Evolutionary conservation across 2,797 vertebrate species (phyloP).

Genomic region (Florisuga fusca): DNA sequence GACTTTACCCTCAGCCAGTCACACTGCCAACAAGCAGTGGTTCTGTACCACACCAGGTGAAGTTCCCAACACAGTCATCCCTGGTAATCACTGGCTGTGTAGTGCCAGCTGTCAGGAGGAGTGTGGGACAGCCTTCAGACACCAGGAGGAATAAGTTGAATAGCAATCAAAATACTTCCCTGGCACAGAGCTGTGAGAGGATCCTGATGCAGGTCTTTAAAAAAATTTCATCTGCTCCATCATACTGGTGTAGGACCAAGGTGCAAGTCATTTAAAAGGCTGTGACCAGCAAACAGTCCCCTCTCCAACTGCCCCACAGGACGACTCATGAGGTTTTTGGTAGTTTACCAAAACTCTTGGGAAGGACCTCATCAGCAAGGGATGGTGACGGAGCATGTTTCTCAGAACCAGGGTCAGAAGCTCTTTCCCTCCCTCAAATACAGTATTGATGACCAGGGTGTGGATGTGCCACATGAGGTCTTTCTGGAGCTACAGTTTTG

Average conservation of each 20-base stretch:
- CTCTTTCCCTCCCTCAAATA: background rate
- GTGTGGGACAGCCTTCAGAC: background rate
- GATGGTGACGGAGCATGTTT: background rate
- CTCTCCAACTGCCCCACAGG: background rate
- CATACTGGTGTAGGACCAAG: background rate
- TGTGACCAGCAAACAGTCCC: background rate
- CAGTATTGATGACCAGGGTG: background rate
- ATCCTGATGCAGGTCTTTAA: background rate
- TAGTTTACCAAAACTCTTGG: background rate
- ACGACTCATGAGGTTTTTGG: background rate
- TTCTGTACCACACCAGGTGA: background rate
- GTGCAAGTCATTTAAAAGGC: background rate
- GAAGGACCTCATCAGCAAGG: background rate
- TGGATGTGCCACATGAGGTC: background rate
- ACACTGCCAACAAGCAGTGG: background rate
- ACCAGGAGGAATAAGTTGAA: background rate
- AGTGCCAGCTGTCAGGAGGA: background rate
- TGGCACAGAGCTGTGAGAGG: background rate
- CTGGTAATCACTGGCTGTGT: background rate
- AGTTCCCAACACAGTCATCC: background rate
- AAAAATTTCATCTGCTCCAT: background rate
- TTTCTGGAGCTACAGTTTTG: background rate
- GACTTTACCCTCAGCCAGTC: background rate
- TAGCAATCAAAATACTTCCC: background rate
- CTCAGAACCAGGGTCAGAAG: background rate